Base-by-base conservation (phyloP, 2,797 vertebrate species). In the Apogon hyalosoma region DNA sequence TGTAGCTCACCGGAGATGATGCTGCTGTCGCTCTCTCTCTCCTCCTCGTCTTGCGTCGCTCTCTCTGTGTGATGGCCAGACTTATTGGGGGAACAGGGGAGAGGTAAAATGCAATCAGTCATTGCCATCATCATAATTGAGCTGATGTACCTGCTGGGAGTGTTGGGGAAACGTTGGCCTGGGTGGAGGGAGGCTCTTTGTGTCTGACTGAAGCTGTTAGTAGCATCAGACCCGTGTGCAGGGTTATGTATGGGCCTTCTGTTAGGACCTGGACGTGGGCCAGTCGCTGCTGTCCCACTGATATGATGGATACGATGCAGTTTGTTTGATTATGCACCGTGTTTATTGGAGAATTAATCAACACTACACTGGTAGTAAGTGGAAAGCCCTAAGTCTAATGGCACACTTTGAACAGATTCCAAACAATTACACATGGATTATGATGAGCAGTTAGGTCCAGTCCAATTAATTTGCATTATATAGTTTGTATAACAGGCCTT, bases 101-200 rank as follows among this genome's bases (percentile, higher is more conserved):
- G 85, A 87, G 71, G 86, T 88, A 88, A 90, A 92, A 90, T 79
- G 85, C 80, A 90, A 92, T 93, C 91, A 90, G 81, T 92, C 88
- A 88, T 81, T 89, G 85, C 87, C 87, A 90, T 92, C 85, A 82
- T 90, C 87, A 85, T 91, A 89, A 92, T 90, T 88, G 88, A 92
- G 88, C 87, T 87, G 84, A 91, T 89, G 86, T 90, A 87, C 86
- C 83, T 86, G 85, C 84, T 90, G 87, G 82, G 82, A 88, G 72
- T 76, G 80, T 70, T 81, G 73, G 77, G 77, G 75, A 87, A 82
- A 87, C 74, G 76, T 83, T 89, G 88, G 82, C 81, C 69, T 78
- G 63, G 53, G 33, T 76, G 50, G 65, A 82, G 70, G 50, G 69
- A 74, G 48, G 71, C 72, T 87, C 78, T 77, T 85, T 85, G 78